Conservation (phyloP, 2,113 vertebrate genomes). For the Balaeniceps rex region DNA sequence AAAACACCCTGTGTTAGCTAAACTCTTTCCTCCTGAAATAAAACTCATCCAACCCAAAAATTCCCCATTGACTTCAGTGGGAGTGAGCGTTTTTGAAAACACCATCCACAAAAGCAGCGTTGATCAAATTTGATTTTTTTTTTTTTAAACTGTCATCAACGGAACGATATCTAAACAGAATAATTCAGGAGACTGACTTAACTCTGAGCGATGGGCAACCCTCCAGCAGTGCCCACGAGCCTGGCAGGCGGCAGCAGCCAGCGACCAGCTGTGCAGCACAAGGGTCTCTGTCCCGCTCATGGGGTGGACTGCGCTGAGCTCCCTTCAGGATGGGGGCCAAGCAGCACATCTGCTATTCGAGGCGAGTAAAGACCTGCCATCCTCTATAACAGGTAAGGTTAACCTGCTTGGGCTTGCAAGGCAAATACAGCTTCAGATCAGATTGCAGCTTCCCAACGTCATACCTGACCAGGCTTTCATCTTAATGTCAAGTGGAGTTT, state of each 20-base stretch:
- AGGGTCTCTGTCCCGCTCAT: accelerated
- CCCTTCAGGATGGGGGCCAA: background rate
- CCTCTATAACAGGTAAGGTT: background rate
- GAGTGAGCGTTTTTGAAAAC: background rate
- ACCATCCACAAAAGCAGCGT: background rate
- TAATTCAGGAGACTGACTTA: background rate
- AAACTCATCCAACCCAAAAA: background rate
- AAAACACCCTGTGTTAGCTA: background rate
- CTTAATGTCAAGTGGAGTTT: background rate
- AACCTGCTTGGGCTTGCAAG: background rate
- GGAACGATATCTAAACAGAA: background rate
- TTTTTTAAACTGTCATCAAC: background rate
- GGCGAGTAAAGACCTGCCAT: background rate
- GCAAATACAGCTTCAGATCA: background rate
- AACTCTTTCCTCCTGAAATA: background rate
- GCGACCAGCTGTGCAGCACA: accelerated
- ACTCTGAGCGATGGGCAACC: background rate
- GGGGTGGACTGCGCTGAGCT: accelerated
- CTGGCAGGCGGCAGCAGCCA: background rate
- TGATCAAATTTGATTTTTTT: background rate
- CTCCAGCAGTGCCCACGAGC: background rate
- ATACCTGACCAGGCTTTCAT: background rate
- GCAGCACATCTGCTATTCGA: accelerated
- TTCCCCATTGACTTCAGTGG: background rate
- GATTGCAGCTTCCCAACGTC: background rate